Evolutionary conservation across 2,888 invertebrate genomes (phyloP), one percentile per base, ranked within the genome.

Genomic region (Dermolepida albohirtum): DNA sequence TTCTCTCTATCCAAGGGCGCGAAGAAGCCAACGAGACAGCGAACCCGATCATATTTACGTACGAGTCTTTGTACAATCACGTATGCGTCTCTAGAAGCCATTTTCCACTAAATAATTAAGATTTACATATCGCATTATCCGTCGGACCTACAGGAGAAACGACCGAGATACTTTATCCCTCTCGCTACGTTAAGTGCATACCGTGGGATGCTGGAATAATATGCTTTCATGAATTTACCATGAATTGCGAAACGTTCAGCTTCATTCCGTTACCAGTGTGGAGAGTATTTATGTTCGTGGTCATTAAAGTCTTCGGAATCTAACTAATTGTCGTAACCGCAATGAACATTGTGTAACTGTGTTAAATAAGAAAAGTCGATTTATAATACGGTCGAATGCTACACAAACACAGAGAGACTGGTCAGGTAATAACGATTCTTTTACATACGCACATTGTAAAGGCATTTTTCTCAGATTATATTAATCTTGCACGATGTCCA

Each of bases 91-190:
- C 2, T 11, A 5, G 54, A 10, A 17, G 40, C 34, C 47, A 39
- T 57, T 57, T 66, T 50, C 66, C 40, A 49, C 50, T 49, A 59
- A 55, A 66, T 66, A 59, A 66, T 66, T 59, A 50, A 41, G 41
- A 49, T 49, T 49, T 22, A 49, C 22, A 16, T 14, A 22, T 49
- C 14, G 11, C 49, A 17, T n/a, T 22, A 5, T 11, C 49, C 17
- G 16, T 16, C 16, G 10, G 11, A 49, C 8, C 10, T 17, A 11
- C n/a, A 44, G 12, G 14, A 44, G 12, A 14, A 14, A 44, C 22
- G 34, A 14, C 22, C 17, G 10, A 22, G 11, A 22, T 49, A 49
- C 49, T 10, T 11, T 52, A 12, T 29, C 51, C 34, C 12, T 22
- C 11, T 50, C 8, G 2, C 7, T 27, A 27, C 22, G 22, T 50